These are phyloP conservation scores for Microctonus brassicae DNA, from an alignment of 2,888 invertebrate species.

Conservation along the genomic window DNA sequence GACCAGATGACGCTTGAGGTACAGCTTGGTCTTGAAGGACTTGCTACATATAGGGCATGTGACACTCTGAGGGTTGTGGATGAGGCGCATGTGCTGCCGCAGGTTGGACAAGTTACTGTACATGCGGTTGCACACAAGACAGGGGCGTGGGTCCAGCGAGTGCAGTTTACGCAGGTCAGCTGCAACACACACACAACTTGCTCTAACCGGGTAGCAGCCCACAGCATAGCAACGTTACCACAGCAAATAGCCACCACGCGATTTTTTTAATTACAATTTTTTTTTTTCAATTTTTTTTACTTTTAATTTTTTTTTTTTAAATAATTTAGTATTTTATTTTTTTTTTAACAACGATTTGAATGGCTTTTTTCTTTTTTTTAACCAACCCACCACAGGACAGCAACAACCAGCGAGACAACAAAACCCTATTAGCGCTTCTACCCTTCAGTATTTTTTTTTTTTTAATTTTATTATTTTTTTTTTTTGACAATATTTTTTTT, in stretches of 20 bases:
- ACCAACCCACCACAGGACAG: conserved; percentile 70
- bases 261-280: conserved; percentile 24
- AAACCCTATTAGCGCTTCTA: conserved; percentile 61
- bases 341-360: conserved; percentile 33
- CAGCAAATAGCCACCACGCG: conserved; percentile 44
- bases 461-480: conserved; percentile 28
- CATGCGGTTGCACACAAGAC: conserved; percentile 76
- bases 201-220: conserved; percentile 67
- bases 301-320: conserved; percentile 25
- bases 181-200: conserved; percentile 70
- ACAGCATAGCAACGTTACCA: conserved; percentile 57
- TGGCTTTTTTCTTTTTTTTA: conserved; percentile 33
- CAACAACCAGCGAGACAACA: conserved; percentile 68
- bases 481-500: conserved; percentile 50
- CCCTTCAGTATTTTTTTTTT: conserved; percentile 12
- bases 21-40: conserved; percentile 76
- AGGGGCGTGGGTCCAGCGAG: conserved; percentile 74
- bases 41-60: conserved; percentile 75
- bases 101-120: conserved; percentile 78
- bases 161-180: conserved; percentile 71
- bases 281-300: no score
- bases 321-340: conserved; percentile 30
- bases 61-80: conserved; percentile 76
- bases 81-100: conserved; percentile 77
- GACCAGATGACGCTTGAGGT: conserved; percentile 75